Evolutionary conservation across 2,113 vertebrate species (phyloP).

Genomic region (Siniperca chuatsi): DNA sequence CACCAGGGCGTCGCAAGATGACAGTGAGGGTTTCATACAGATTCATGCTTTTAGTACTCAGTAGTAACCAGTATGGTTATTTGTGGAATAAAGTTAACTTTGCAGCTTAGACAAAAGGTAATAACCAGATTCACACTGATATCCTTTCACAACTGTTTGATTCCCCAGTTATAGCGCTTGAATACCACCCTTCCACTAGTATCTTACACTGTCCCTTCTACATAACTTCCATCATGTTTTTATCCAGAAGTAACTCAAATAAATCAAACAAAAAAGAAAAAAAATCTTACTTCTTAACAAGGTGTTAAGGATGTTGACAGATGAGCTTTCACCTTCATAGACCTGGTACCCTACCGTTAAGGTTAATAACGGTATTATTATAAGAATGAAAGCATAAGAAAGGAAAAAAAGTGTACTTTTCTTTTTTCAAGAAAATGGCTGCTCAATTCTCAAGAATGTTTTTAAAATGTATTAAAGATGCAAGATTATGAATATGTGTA

Average conservation of each 20-base stretch:
- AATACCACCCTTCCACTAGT: conserved; percentile 51
- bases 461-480: conserved; percentile 79
- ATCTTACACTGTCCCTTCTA: conserved; percentile 68
- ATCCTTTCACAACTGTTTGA: conserved; percentile 38
- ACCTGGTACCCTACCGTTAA: conserved; percentile 52
- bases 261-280: conserved; percentile 44
- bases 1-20: not conserved
- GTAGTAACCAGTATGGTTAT: not conserved
- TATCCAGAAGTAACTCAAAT: conserved; percentile 64
- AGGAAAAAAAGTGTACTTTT: conserved; percentile 60
- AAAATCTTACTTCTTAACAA: conserved; percentile 60
- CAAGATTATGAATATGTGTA: conserved; percentile 72
- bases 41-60: not conserved
- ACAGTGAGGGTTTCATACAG: not conserved
- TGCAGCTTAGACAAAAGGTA: conserved; percentile 64
- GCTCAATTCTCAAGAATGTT: conserved; percentile 84
- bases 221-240: conserved; percentile 76
- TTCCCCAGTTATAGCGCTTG: conserved; percentile 30
- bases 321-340: conserved; percentile 63
- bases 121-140: conserved; percentile 46
- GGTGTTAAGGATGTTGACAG: conserved; percentile 71
- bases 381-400: conserved; percentile 49
- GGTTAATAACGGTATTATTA: conserved; percentile 54
- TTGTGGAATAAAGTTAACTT: not conserved
- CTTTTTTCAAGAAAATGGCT: conserved; percentile 78